These are phyloP conservation scores for Camptogramma bilineatum DNA, from an alignment of 2,888 invertebrate species.

Conservation along the genomic window DNA sequence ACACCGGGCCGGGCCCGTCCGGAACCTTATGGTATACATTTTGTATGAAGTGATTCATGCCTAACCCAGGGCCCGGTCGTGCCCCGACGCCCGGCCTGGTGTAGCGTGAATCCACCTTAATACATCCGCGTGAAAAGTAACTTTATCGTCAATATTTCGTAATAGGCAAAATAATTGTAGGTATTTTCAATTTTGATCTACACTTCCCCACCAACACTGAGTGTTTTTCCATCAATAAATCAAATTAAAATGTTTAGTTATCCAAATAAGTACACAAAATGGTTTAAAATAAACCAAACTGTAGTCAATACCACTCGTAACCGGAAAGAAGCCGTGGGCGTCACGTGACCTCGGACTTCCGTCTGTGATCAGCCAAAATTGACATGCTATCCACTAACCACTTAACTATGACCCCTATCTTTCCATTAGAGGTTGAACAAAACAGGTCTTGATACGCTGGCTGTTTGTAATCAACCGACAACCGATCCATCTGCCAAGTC, in stretches of 20 bases:
- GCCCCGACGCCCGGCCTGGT: too few species aligned
- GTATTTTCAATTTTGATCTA: too few species aligned
- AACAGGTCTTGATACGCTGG: conserved; percentile 24
- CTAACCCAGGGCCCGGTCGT: too few species aligned
- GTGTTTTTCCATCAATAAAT: not conserved
- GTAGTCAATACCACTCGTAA: conserved; percentile 52
- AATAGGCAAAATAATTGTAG: too few species aligned
- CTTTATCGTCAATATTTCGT: too few species aligned
- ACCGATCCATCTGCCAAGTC: conserved; percentile 68
- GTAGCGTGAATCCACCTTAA: too few species aligned
- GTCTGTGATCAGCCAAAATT: conserved; percentile 61
- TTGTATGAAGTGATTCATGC: too few species aligned
- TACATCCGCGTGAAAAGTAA: too few species aligned
- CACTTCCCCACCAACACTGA: not conserved
- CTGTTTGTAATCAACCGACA: conserved; percentile 49
- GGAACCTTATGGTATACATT: too few species aligned
- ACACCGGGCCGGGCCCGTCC: too few species aligned
- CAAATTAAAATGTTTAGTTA: not conserved
- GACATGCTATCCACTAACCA: conserved; percentile 59
- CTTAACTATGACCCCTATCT: conserved; percentile 35
- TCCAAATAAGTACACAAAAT: conserved; percentile 33
- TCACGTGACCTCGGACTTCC: conserved; percentile 71
- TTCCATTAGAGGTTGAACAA: conserved; percentile 1
- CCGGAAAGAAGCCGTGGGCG: conserved; percentile 64
- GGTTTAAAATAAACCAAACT: conserved; percentile 39